Base-by-base conservation (phyloP, 2,797 vertebrate species). In the Garrulus glandarius region DNA sequence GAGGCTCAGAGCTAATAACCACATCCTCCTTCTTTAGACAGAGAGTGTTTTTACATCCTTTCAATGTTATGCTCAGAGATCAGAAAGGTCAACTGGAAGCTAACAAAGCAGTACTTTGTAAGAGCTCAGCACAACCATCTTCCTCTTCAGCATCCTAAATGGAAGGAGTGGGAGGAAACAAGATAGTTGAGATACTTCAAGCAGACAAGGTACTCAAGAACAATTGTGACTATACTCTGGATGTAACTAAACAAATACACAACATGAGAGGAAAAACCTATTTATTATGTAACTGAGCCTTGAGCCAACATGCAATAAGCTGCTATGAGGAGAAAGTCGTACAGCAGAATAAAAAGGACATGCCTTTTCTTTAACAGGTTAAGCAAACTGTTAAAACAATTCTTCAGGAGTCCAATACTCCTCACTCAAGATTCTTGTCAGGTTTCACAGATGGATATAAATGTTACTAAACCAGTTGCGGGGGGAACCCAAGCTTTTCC, bases 1-100 rank as follows among this genome's bases (percentile, higher is more conserved):
- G 50, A 83, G 26, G 39, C 22, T 71, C 1, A 1, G 46, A 61
- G 74, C 81, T 87, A 87, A 70, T 47, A 96, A 77, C 4, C 69
- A 55, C 56, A 77, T 59, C 75, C 76, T 90, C 44, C 27, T 46
- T 75, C 84, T 86, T 69, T 18, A 41, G 49, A 92, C 65, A 84
- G 79, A 16, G 24, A 71, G 27, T 5, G 0, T 64, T 94, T 94
- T 77, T 50, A 59, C 30, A 7, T 53, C 52, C 43, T 88, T 92
- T 91, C 36, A 68, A 10, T 13, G n/a, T 53, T 61, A 78, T 11
- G 43, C 14, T 91, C 61, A 36, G 46, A 68, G 65, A 88, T 55
- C 29, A n/a, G 65, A 96, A 93, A 89, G 83, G 85, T 91, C 91
- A 97, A 44, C 0, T 76, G 65, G 75, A 95, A 89, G 52, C 80